These are phyloP conservation scores for Chondrosia reniformis DNA, from an alignment of 37 sponge, comb jelly and placozoan species.

Conservation along the genomic window DNA sequence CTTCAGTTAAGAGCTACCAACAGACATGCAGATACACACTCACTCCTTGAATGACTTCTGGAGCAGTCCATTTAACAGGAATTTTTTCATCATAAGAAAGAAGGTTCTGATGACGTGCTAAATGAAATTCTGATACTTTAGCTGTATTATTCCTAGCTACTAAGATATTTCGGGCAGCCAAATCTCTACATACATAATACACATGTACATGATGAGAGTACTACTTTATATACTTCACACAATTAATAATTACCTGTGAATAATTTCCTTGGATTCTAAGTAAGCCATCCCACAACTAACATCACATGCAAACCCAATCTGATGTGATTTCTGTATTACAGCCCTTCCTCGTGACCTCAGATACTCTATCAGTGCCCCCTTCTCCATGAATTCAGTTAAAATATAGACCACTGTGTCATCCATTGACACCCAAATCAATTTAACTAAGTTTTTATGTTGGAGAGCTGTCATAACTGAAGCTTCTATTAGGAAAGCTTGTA, in stretches of 20 bases:
- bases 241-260: slow-evolving; percentile 62
- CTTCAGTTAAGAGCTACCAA: not conserved
- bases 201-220: not conserved
- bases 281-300: slow-evolving; percentile 85
- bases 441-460: slow-evolving; percentile 85
- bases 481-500: slow-evolving; percentile 43
- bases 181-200: slow-evolving; percentile 51
- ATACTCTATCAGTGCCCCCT: slow-evolving; percentile 90
- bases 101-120: not conserved
- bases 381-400: slow-evolving; percentile 94
- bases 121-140: slow-evolving; percentile 53
- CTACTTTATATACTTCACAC: not conserved
- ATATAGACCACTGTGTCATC: slow-evolving; percentile 75
- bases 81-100: not conserved
- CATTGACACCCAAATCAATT: slow-evolving; percentile 79
- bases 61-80: slow-evolving; percentile 33
- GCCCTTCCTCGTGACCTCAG: slow-evolving; percentile 87
- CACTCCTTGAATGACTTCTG: slow-evolving; percentile 24
- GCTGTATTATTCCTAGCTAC: slow-evolving; percentile 72
- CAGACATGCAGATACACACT: not conserved
- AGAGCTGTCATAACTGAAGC: slow-evolving; percentile 66
- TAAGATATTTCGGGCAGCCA: slow-evolving; percentile 90
- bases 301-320: slow-evolving; percentile 68
- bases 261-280: slow-evolving; percentile 69
- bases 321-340: slow-evolving; percentile 74